Evolutionary conservation across 2,113 vertebrate species (phyloP).

Genomic region (Amia ocellicauda): DNA sequence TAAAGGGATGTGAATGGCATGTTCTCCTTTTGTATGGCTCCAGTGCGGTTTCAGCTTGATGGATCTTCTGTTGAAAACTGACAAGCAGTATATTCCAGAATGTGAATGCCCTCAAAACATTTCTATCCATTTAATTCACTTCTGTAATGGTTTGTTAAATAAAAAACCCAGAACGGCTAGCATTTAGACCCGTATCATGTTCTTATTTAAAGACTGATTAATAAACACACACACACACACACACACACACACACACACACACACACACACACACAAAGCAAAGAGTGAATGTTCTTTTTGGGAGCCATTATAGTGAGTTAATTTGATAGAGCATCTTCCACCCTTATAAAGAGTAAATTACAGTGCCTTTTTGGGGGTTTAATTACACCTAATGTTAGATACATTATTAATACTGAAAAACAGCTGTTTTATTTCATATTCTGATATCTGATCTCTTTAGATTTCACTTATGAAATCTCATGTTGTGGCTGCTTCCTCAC

Average conservation of each 20-base stretch:
- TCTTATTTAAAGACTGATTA: no score
- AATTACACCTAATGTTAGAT: constrained; percentile 60
- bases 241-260: no score
- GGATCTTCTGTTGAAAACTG: constrained; percentile 71
- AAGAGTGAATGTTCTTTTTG: constrained; percentile 39
- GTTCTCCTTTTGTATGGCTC: constrained; percentile 41
- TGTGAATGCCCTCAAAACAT: no score
- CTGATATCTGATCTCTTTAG: no score
- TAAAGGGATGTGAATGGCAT: constrained; percentile 59
- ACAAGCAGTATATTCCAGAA: constrained; percentile 42
- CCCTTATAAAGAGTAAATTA: constrained; percentile 47
- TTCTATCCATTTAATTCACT: no score
- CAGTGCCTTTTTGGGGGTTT: constrained; percentile 47
- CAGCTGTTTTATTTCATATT: constrained; percentile 47
- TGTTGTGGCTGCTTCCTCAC: constrained; percentile 3
- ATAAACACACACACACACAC: constrained; percentile 32
- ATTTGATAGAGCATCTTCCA: constrained; percentile 16
- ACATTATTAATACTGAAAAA: constrained; percentile 66
- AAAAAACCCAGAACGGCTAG: no score
- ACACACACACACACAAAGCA: constrained; percentile 57
- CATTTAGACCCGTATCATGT: no score
- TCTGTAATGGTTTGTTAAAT: no score
- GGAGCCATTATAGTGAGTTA: constrained; percentile 30
- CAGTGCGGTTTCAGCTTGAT: constrained; percentile 68
- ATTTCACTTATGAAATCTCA: constrained; percentile 13